Percentiles rank a stretch among this genome's conserved stretches.
Conservation (phyloP, 1,140 invertebrate genomes). For the Scaptomyza hsui region DNA sequence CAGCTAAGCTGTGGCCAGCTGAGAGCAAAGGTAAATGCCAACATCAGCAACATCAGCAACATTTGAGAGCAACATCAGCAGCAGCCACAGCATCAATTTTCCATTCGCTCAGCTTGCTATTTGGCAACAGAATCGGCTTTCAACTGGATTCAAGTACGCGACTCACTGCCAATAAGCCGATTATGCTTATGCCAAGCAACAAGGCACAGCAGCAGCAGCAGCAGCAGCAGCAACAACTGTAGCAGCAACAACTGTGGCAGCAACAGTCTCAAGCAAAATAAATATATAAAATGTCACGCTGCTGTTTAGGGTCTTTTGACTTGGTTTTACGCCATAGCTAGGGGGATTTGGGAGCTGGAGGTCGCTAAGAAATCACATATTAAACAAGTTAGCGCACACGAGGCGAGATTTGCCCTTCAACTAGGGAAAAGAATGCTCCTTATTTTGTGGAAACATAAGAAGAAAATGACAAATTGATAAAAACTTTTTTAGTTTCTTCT, state of each 20-base stretch:
- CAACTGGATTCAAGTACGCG: slow-evolving; percentile 20
- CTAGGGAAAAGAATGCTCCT: too few relatives aligned
- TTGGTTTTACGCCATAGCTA: too few relatives aligned
- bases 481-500: too few relatives aligned
- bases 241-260: slow-evolving; percentile 16
- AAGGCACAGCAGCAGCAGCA: slow-evolving; percentile 34
- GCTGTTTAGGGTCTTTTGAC: slow-evolving; percentile 50
- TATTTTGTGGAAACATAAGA: too few relatives aligned
- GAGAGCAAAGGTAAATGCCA: slow-evolving; percentile 23
- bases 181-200: slow-evolving; percentile 69
- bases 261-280: slow-evolving; percentile 54
- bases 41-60: slow-evolving; percentile 8
- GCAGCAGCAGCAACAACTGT: slow-evolving; percentile 32
- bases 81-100: slow-evolving; percentile 7
- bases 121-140: slow-evolving; percentile 37
- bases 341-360: not conserved
- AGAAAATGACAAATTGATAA: too few relatives aligned
- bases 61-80: not conserved
- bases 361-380: too few relatives aligned
- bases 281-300: slow-evolving; percentile 72
- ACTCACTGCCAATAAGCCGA: slow-evolving; percentile 50
- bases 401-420: too few relatives aligned
- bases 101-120: slow-evolving; percentile 33
- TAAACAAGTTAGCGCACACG: too few relatives aligned
- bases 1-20: slow-evolving; percentile 21